Evolutionary conservation across 1,140 invertebrate species (phyloP).

Genomic region (Holcopasites calliopsidis): DNA sequence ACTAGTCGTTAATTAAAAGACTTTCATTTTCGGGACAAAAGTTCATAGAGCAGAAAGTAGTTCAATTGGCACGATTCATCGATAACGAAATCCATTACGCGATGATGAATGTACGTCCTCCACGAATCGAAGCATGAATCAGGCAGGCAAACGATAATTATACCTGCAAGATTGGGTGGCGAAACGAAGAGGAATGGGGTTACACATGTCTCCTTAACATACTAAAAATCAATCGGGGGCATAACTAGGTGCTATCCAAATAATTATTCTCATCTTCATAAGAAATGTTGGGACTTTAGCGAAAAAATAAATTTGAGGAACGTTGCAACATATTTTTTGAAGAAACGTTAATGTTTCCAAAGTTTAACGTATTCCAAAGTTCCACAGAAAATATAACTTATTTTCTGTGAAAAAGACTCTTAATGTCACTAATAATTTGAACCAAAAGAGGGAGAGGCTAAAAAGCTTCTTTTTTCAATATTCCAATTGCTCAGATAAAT

Average conservation of each 20-base stretch:
- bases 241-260: not conserved
- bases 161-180: slow-evolving; percentile 8
- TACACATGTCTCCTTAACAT: slow-evolving; percentile 27
- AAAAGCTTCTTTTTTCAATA: no score
- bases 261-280: no score
- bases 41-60: slow-evolving; percentile 40
- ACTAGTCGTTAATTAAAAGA: not conserved
- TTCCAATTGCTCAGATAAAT: no score
- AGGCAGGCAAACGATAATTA: slow-evolving; percentile 26
- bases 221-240: not conserved
- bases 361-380: no score
- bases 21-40: not conserved
- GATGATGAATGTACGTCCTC: slow-evolving; percentile 24
- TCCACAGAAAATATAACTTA: no score
- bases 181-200: slow-evolving; percentile 35
- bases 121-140: slow-evolving; percentile 25
- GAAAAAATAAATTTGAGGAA: no score
- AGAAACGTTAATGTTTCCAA: no score
- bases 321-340: no score
- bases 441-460: no score
- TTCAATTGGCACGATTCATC: slow-evolving; percentile 50
- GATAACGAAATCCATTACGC: slow-evolving; percentile 25
- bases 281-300: no score
- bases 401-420: no score
- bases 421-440: no score